These are phyloP conservation scores for Distichodus sexfasciatus DNA, from an alignment of 2,797 vertebrate genomes.

Conservation along the genomic window DNA sequence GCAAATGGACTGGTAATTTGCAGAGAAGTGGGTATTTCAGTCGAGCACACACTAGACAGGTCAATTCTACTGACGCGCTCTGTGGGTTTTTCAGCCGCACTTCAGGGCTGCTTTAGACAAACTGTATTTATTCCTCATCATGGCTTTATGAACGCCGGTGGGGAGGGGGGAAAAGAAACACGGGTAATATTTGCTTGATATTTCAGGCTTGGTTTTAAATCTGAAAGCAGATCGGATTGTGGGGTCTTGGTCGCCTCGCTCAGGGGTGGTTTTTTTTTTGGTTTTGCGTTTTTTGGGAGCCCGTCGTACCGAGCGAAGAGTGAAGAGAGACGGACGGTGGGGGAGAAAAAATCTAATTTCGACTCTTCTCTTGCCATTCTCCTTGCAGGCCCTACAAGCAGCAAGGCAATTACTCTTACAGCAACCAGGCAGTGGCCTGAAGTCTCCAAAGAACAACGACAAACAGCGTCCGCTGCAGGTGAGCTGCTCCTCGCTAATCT, in stretches of 20 bases:
- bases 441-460: conserved; percentile 98
- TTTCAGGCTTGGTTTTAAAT: conserved; percentile 44
- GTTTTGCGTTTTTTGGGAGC: conserved; percentile 26
- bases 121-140: conserved; percentile 86
- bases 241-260: conserved; percentile 21
- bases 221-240: conserved; percentile 38
- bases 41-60: conserved; percentile 93
- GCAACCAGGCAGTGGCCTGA: conserved; percentile 98
- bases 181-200: conserved; percentile 50
- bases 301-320: conserved; percentile 1
- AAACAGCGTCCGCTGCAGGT: conserved; percentile 99
- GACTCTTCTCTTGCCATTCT: conserved; percentile 52
- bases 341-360: conserved; percentile 52
- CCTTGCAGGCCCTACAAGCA: conserved; percentile 90
- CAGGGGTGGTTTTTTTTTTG: too few relatives aligned
- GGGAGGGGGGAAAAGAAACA: too few relatives aligned
- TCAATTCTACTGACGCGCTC: conserved; percentile 86
- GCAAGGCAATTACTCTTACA: conserved; percentile 98
- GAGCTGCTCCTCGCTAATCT: conserved; percentile 77
- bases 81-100: conserved; percentile 64
- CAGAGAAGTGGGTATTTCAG: conserved; percentile 95
- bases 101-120: conserved; percentile 84
- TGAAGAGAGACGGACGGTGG: conserved; percentile 5
- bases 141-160: conserved; percentile 61
- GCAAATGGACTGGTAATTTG: conserved; percentile 94